Evolutionary conservation across 2,797 vertebrate genomes (phyloP).

Genomic region (Channa striata): DNA sequence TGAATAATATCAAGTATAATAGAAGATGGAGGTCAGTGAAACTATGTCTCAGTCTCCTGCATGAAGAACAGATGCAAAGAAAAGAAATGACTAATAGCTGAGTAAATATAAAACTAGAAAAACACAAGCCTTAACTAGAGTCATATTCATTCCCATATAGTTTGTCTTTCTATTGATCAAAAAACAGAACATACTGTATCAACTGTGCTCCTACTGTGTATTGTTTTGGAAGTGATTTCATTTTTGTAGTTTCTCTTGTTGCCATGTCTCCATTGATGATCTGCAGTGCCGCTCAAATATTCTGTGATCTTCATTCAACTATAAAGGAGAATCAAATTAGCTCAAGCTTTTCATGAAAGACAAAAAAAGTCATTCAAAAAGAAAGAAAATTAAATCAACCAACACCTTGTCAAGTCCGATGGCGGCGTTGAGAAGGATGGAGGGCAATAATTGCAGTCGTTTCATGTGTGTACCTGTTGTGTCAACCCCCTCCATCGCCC

Average conservation of each 20-base stretch:
- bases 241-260: background rate
- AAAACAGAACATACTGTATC: too few species aligned
- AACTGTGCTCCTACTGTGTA: too few species aligned
- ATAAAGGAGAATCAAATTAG: slow-evolving; percentile 29
- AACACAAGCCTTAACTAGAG: background rate
- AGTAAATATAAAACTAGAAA: too few species aligned
- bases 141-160: background rate
- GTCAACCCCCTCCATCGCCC: slow-evolving; percentile 50
- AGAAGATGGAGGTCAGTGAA: background rate
- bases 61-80: background rate
- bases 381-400: slow-evolving; percentile 38
- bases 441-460: slow-evolving; percentile 69
- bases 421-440: slow-evolving; percentile 8
- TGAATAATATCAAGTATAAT: background rate
- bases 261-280: slow-evolving; percentile 17
- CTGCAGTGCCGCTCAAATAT: slow-evolving; percentile 21
- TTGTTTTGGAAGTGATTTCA: slow-evolving; percentile 3
- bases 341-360: slow-evolving; percentile 16
- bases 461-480: slow-evolving; percentile 78
- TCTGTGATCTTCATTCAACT: slow-evolving; percentile 44
- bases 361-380: slow-evolving; percentile 8
- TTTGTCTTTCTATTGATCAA: background rate
- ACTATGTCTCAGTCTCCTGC: background rate
- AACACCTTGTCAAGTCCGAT: slow-evolving; percentile 40
- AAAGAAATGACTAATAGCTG: background rate